Conservation (phyloP, 2,888 invertebrate genomes). For the Netelia virgata region DNA sequence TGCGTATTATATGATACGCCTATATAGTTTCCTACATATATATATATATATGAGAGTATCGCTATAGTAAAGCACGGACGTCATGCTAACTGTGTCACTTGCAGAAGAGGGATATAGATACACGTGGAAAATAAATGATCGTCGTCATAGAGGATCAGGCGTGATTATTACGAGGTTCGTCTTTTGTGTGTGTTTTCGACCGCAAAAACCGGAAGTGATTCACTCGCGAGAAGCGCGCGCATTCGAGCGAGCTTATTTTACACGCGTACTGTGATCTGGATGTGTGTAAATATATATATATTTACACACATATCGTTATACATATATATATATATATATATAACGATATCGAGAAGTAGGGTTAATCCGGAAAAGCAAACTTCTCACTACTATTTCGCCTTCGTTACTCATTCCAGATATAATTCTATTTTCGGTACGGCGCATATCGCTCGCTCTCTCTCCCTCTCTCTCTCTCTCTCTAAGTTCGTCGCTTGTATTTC, state of each 20-base stretch:
- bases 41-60: background rate
- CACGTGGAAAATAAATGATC: background rate
- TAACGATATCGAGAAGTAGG: background rate
- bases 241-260: conserved; percentile 28
- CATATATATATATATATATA: background rate
- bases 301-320: no score
- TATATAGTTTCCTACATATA: background rate
- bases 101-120: background rate
- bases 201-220: conserved; percentile 52
- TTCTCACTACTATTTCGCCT: conserved; percentile 9
- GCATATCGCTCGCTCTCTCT: no score
- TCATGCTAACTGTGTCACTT: conserved; percentile 23
- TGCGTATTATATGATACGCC: conserved; percentile 15
- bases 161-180: conserved; percentile 4
- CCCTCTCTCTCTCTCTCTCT: background rate
- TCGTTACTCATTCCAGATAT: conserved; percentile 23
- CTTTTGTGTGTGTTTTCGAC: conserved; percentile 4
- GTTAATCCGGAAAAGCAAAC: conserved; percentile 39
- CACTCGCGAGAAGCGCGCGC: conserved; percentile 26
- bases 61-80: background rate
- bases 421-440: conserved; percentile 33
- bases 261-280: background rate
- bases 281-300: no score
- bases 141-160: background rate
- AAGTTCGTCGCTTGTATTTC: conserved; percentile 26